Evolutionary conservation across 2,888 invertebrate genomes (phyloP).

Genomic region (Netelia inedita): DNA sequence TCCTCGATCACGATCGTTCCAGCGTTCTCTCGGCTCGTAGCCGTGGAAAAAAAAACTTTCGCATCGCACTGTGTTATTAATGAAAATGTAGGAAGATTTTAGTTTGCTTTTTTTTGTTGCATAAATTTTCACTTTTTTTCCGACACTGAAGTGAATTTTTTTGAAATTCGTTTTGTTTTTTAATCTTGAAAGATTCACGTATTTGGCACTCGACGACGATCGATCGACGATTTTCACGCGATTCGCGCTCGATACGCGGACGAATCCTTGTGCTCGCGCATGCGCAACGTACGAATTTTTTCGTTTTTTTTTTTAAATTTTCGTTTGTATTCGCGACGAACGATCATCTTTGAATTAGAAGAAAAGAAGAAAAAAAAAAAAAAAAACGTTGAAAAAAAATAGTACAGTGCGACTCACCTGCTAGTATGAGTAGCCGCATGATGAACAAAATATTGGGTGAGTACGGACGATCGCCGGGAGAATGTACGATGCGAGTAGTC

Average conservation of each 20-base stretch:
- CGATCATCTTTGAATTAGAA: slow-evolving; percentile 4
- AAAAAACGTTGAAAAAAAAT: background rate
- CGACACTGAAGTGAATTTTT: slow-evolving; percentile 33
- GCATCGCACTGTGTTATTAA: slow-evolving; percentile 47
- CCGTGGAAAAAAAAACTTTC: slow-evolving; percentile 16
- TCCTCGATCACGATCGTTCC: too few species aligned
- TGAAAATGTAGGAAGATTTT: slow-evolving; percentile 1
- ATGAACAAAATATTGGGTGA: slow-evolving; percentile 81
- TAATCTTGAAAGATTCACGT: slow-evolving; percentile 51
- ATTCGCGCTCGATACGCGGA: too few species aligned
- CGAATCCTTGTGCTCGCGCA: too few species aligned
- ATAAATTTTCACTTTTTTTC: slow-evolving; percentile 40
- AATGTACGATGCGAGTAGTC: slow-evolving; percentile 82
- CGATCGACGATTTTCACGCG: background rate
- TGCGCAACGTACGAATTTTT: background rate
- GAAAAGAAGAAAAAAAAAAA: background rate
- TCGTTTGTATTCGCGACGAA: background rate
- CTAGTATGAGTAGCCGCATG: slow-evolving; percentile 83
- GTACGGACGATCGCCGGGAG: slow-evolving; percentile 79
- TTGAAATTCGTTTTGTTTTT: background rate
- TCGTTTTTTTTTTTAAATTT: background rate
- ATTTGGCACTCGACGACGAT: slow-evolving; percentile 45
- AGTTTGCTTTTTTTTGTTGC: background rate
- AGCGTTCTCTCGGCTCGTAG: too few species aligned
- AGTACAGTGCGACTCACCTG: slow-evolving; percentile 79